Base-by-base conservation (phyloP, 2,888 invertebrate species). In the Tuta absoluta region DNA sequence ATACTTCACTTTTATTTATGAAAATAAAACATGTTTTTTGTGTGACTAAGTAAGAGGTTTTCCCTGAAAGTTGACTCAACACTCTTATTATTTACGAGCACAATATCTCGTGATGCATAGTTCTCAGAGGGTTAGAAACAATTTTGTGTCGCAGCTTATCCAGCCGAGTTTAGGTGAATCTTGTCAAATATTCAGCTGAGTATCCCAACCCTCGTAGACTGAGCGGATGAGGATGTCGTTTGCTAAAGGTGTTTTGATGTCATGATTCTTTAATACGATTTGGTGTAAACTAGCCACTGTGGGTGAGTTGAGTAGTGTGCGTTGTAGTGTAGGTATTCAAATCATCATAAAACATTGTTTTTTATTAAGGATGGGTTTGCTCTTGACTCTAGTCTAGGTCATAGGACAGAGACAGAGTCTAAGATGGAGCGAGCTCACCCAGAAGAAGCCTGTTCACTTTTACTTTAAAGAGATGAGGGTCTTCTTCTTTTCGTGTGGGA, bases 81-180 rank as follows among this genome's bases (percentile, higher is more conserved):
- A 33, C 56, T 17, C 33, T 33, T 24, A 33, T 56, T 1, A 28
- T 33, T 56, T 56, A 33, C 56, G n/a, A 45, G 19, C 48, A 17
- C 24, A 45, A 59, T 59, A 45, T 38, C 45, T 5, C 45, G 45
- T 59, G 59, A 59, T 19, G 14, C n/a, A 48, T 48, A 24, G 49
- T 61, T 48, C 48, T 49, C 49, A 12, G 49, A 19, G 61, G 60
- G 45, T 28, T 58, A 51, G 21, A 51, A 28, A 33, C 56, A 56
- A 56, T 56, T 56, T 56, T n/a, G 56, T 17, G 56, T 56, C 56
- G 33, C 56, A 56, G 56, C n/a, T 56, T 17, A 56, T 56, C 56
- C 56, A 17, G 7, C 33, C 33, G n/a, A 17, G 0, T 17, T 28
- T n/a, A 56, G n/a, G 8, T 17, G 28, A 33, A 56, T 56, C 56